Base-by-base conservation (phyloP, 2,113 vertebrate species). In the Pyrgilauda ruficollis region DNA sequence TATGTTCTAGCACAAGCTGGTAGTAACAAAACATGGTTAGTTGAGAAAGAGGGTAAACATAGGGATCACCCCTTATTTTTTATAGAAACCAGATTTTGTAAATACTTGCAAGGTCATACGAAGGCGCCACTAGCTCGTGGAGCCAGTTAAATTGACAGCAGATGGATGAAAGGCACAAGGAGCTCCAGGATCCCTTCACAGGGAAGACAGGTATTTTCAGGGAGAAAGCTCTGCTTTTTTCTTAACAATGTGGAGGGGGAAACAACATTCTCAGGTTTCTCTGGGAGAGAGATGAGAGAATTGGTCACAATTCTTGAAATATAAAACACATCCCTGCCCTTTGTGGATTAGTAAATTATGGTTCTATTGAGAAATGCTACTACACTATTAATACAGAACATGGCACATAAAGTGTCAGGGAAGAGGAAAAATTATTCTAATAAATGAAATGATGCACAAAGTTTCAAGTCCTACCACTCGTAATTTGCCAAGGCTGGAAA, bases 81-180 rank as follows among this genome's bases (percentile, higher is more conserved):
- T 92, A 96, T 92, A 39, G 53, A 76, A 96, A 90, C 26, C 93
- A 93, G 76, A 82, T 90, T 95, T 84, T 62, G 22, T 72, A 46
- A 90, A 93, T 86, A 90, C 92, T 96, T 93, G 66, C 61, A 87
- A 92, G 88, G 88, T 93, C 86, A 23, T 72, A 86, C 6, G 44
- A 88, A 97, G 88, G 85, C 89, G 6, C 74, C 81, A 74, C 58
- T 7, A 22, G 55, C 67, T 73, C 5, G 5, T 5, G 3, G 90
- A 94, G 93, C 73, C 90, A 37, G 76, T 58, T 90, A 94, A 96
- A 96, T 89, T 89, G 83, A 79, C 83, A 93, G 92, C 96, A 97
- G 94, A 93, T 94, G 90, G 90, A 75, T 78, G 76, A 72, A 90
- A 90, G 37, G 61, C 80, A 61, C 10, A 53, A 86, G 76, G 64